Evolutionary conservation across 2,113 vertebrate genomes (phyloP), one percentile per base, ranked within the genome.

Genomic region (Otus sunia): DNA sequence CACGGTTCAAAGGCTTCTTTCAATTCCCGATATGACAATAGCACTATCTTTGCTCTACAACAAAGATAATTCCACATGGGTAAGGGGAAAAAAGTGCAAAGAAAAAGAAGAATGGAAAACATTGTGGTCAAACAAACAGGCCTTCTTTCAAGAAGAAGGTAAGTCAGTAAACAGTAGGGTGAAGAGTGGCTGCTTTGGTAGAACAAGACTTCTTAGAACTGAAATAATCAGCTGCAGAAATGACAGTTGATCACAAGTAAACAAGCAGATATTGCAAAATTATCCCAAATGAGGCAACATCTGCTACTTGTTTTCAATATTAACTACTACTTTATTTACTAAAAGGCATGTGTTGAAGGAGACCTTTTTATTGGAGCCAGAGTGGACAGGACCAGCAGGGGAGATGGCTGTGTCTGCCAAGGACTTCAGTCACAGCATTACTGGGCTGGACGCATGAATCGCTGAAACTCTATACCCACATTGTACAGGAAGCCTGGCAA

Each of bases 1-100:
- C 72, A 91, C 14, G 6, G 94, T 93, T 97, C 96, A 97, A 97
- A 98, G 97, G 91, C 92, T 88, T 94, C 86, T 88, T 62, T 91
- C 95, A 64, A 59, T 73, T 83, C 82, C 74, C 96, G 94, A 98
- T 86, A 94, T 37, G 96, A 96, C 97, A 95, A 93, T 66, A 53
- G 86, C 68, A 41, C n/a, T 95, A 93, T 95, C 96, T 94, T 69
- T 41, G 55, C 87, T 73, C 26, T 37, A 4, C 39, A 94, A 39
- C 80, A 67, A 58, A 93, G 86, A 72, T 56, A 68, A 72, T 37
- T 93, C 89, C 92, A 90, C 64, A 45, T 0, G 84, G 74, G 86
- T 72, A 78, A 91, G 86, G 73, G 71, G 49, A 73, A 80, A 73
- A 55, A 88, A 77, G 37, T 0, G 5, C 58, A 45, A 45, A 88